Percentiles rank a stretch among this genome's conserved stretches.
Evolutionary conservation across 2,797 vertebrate species (phyloP).

Genomic region (Coendou prehensilis): DNA sequence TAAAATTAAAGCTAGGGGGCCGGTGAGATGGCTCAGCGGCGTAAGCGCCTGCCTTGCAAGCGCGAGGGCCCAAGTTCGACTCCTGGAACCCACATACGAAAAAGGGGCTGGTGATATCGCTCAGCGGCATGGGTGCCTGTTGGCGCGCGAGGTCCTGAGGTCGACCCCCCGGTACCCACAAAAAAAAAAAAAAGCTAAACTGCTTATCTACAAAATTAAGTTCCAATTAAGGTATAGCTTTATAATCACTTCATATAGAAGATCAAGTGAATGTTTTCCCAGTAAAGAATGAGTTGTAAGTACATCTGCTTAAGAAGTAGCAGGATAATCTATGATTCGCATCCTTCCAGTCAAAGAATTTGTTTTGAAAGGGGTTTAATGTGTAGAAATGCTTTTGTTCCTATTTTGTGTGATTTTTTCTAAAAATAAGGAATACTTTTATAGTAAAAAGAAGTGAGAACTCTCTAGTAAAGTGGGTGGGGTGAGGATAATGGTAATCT

Average conservation of each 20-base stretch:
- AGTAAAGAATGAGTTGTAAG: constrained; percentile 39
- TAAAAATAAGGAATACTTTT: constrained; percentile 66
- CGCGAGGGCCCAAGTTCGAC: too few species aligned
- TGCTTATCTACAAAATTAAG: constrained; percentile 32
- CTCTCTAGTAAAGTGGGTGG: constrained; percentile 18
- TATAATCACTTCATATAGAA: constrained; percentile 48
- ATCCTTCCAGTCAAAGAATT: constrained; percentile 40
- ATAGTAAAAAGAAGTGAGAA: constrained; percentile 35
- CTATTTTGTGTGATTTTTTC: constrained; percentile 46
- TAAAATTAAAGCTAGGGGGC: too few species aligned
- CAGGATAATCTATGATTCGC: constrained; percentile 36
- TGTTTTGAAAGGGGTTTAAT: constrained; percentile 44
- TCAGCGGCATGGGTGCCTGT: too few species aligned
- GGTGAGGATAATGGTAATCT: neutral
- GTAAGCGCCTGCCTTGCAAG: too few species aligned
- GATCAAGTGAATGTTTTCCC: constrained; percentile 47
- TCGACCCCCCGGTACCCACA: too few species aligned
- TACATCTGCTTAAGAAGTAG: constrained; percentile 24
- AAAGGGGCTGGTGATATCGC: too few species aligned
- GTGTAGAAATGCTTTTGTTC: neutral
- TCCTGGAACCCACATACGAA: too few species aligned
- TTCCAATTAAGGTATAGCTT: constrained; percentile 37
- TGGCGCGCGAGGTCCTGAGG: too few species aligned
- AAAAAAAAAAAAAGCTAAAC: neutral
- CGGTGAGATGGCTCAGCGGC: too few species aligned